phyloP scores from a whole-genome alignment of 2,113 vertebrate genomes.

The Hylia prasina region DNA sequence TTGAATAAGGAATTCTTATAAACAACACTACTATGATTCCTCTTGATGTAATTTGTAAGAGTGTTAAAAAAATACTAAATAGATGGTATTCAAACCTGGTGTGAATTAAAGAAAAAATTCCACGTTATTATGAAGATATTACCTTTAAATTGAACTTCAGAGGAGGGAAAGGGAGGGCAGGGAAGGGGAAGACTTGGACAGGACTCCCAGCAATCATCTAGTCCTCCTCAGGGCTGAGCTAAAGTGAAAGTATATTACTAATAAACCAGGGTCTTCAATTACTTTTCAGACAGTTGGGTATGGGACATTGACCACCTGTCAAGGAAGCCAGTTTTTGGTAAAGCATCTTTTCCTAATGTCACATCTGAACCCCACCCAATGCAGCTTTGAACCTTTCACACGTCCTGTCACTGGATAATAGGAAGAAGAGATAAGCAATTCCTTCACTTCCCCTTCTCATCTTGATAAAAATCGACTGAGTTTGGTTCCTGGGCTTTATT shows the following conservation, averaged over 20 bases:
- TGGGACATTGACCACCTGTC: rapidly evolving
- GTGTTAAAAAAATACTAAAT: background rate
- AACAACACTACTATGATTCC: background rate
- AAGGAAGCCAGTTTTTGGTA: background rate
- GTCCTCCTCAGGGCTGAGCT: background rate
- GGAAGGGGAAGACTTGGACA: background rate
- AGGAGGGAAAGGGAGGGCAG: background rate
- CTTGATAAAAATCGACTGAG: background rate
- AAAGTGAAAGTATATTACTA: background rate
- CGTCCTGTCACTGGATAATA: background rate
- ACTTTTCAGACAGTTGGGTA: background rate
- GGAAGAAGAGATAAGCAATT: background rate
- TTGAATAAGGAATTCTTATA: background rate
- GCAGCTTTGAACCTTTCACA: background rate
- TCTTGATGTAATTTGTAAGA: background rate
- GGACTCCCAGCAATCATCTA: background rate
- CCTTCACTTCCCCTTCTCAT: background rate
- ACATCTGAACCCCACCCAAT: background rate
- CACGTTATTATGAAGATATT: background rate
- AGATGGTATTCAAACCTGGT: background rate
- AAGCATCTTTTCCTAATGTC: background rate
- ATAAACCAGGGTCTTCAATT: background rate
- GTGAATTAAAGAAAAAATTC: background rate
- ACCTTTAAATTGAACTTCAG: background rate
- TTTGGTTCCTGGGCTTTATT: background rate